phyloP scores from a whole-genome alignment of 2,797 vertebrate genomes.

The Pelochelys cantorii region DNA sequence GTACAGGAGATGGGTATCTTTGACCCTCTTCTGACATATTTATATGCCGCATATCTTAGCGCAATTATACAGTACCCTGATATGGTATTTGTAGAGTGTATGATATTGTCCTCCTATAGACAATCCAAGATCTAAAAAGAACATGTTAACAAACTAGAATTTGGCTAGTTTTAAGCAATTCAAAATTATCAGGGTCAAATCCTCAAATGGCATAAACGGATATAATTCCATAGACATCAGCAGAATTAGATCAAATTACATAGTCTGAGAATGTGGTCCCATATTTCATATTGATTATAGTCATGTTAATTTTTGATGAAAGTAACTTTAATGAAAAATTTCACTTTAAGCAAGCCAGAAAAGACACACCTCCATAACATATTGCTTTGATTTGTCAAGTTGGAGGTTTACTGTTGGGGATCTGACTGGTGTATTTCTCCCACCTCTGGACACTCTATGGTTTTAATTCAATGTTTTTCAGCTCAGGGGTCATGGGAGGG shows the following conservation, averaged over 20 bases:
- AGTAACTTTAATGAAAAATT: not conserved
- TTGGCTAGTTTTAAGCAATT: not conserved
- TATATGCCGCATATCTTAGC: not conserved
- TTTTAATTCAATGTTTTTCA: not conserved
- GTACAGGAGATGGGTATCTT: not conserved
- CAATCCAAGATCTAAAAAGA: not conserved
- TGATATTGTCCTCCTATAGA: not conserved
- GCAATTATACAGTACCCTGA: not conserved
- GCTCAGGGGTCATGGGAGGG: too few species aligned
- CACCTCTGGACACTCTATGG: not conserved
- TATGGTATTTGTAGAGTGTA: not conserved
- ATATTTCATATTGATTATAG: not conserved
- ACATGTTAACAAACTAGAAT: not conserved
- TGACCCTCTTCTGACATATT: not conserved
- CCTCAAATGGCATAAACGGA: not conserved
- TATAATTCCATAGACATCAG: not conserved
- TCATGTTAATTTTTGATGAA: not conserved
- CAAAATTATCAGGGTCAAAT: not conserved
- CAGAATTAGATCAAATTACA: not conserved
- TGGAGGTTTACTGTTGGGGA: not conserved
- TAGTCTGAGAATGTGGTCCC: not conserved
- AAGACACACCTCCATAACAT: not conserved
- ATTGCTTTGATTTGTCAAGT: not conserved
- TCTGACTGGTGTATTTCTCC: conserved; percentile 8
- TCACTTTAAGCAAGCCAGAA: not conserved